Percentiles rank a stretch among this genome's conserved stretches.
Evolutionary conservation across 2,888 invertebrate species (phyloP).

Genomic region (Galerucella calmariensis): DNA sequence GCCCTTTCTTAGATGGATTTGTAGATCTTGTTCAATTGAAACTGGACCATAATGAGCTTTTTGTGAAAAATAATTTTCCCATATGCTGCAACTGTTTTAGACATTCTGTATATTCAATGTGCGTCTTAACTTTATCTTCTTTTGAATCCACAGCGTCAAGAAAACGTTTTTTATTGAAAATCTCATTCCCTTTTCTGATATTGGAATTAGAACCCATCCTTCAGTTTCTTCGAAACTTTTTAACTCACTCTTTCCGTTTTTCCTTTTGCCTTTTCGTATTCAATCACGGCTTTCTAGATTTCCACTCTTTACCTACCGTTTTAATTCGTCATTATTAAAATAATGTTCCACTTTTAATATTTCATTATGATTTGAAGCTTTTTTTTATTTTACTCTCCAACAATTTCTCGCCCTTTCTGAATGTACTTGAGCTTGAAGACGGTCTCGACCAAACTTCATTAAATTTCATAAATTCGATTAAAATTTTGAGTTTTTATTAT

Average conservation of each 20-base stretch:
- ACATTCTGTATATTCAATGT: background rate
- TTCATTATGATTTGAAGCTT: slow-evolving; percentile 61
- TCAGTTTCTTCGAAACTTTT: slow-evolving; percentile 47
- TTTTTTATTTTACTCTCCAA: slow-evolving; percentile 44
- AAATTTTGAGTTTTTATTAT: slow-evolving; percentile 19
- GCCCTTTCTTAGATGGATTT: too few relatives aligned
- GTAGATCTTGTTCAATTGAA: too few relatives aligned
- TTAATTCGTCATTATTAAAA: slow-evolving; percentile 67
- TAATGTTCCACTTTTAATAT: slow-evolving; percentile 67
- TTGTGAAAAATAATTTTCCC: too few relatives aligned
- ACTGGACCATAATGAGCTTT: too few relatives aligned
- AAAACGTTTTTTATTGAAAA: slow-evolving; percentile 9
- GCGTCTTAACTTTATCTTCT: background rate
- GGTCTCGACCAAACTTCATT: slow-evolving; percentile 34
- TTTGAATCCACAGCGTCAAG: background rate
- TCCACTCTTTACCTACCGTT: slow-evolving; percentile 62
- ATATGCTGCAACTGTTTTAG: too few relatives aligned
- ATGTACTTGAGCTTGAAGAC: slow-evolving; percentile 35
- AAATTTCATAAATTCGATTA: slow-evolving; percentile 36
- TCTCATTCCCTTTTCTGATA: slow-evolving; percentile 30
- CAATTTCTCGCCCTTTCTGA: slow-evolving; percentile 40
- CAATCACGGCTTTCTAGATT: slow-evolving; percentile 61
- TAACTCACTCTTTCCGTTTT: slow-evolving; percentile 48
- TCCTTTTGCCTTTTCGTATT: slow-evolving; percentile 56
- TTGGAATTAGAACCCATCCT: slow-evolving; percentile 33